Evolutionary conservation across 2,113 vertebrate species (phyloP).

Genomic region (Lophotis ruficrista): DNA sequence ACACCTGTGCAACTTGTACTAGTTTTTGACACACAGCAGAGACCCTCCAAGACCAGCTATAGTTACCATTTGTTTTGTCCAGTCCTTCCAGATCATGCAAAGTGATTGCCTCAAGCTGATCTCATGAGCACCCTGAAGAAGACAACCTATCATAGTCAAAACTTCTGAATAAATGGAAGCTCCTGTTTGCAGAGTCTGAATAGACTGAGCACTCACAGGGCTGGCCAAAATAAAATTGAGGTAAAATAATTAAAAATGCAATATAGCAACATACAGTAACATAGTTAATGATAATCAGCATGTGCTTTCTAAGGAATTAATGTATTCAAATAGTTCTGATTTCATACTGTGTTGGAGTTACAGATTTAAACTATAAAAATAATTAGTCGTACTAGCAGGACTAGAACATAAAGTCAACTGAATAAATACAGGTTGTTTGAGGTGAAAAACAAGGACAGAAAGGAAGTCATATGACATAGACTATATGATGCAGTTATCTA

Average conservation of each 20-base stretch:
- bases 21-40: neutral
- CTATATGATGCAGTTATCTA: neutral
- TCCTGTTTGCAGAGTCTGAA: neutral
- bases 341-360: neutral
- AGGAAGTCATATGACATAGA: neutral
- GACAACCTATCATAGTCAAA: neutral
- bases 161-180: neutral
- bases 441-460: neutral
- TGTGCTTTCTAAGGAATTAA: neutral
- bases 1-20: neutral
- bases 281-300: neutral
- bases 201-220: neutral
- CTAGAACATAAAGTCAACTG: neutral
- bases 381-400: neutral
- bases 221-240: neutral
- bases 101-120: neutral
- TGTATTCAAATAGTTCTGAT: neutral
- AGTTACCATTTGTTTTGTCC: neutral
- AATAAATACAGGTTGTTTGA: neutral
- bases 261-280: fast-evolving
- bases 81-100: neutral
- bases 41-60: neutral
- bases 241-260: neutral
- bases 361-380: neutral
- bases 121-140: neutral